Evolutionary conservation across 2,113 vertebrate genomes (phyloP).

Genomic region (Anoura caudifer): DNA sequence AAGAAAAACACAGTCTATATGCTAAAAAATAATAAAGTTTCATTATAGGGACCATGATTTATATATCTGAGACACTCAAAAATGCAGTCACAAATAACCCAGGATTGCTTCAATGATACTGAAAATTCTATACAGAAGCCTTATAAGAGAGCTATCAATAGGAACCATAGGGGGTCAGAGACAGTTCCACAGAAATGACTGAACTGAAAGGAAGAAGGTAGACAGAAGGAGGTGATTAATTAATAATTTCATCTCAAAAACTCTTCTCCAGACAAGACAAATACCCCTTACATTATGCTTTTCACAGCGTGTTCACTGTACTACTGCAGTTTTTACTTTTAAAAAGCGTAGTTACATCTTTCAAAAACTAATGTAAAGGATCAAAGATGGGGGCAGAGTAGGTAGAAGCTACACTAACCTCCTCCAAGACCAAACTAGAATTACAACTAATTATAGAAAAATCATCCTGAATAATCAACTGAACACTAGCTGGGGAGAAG

Average conservation of each 20-base stretch:
- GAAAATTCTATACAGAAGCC: not conserved
- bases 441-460: no score
- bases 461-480: no score
- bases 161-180: not conserved
- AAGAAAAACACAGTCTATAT: not conserved
- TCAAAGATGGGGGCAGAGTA: no score
- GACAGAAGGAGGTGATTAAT: not conserved
- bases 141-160: constrained; percentile 16
- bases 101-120: constrained; percentile 20
- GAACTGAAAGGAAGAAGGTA: not conserved
- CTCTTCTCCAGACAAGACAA: not conserved
- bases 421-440: no score
- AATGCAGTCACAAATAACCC: constrained; percentile 16
- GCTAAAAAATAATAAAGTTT: not conserved
- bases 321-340: not conserved
- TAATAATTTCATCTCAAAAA: constrained; percentile 15
- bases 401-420: no score
- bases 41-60: constrained; percentile 6
- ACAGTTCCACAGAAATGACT: not conserved
- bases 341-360: not conserved
- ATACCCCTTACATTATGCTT: not conserved
- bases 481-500: no score
- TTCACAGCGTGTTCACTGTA: constrained; percentile 24
- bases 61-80: constrained; percentile 13
- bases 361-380: not conserved